phyloP scores from a whole-genome alignment of 2,797 vertebrate species.

The Pachyuromys duprasi region DNA sequence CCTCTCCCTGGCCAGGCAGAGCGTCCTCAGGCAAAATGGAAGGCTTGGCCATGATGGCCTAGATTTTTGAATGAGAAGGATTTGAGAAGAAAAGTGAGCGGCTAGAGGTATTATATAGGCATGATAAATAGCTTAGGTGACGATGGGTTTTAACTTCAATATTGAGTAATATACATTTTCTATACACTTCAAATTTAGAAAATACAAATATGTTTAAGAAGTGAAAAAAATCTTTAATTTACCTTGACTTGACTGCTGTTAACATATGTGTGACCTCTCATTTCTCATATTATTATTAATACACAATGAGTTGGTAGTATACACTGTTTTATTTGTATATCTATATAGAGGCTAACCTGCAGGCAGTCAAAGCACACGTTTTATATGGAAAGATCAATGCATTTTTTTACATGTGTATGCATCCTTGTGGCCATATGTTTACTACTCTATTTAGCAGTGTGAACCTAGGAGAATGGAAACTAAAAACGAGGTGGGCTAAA shows the following conservation, averaged over 20 bases:
- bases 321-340: not conserved
- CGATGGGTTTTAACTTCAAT: conserved; percentile 9
- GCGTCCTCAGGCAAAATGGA: not conserved
- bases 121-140: not conserved
- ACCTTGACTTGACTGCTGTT: not conserved
- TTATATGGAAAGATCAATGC: not conserved
- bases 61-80: not conserved
- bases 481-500: not conserved
- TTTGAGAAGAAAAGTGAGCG: not conserved
- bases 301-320: not conserved
- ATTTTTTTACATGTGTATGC: not conserved
- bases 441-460: not conserved
- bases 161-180: not conserved
- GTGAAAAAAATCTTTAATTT: not conserved
- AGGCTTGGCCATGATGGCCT: not conserved
- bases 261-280: not conserved
- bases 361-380: not conserved
- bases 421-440: not conserved
- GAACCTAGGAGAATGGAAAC: not conserved
- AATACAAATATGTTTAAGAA: conserved; percentile 30
- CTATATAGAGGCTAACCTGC: not conserved
- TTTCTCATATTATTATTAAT: conserved; percentile 12
- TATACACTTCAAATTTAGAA: not conserved
- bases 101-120: not conserved
- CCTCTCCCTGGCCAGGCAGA: not conserved